phyloP scores from a whole-genome alignment of 2,797 vertebrate species.

The Enteromius argenteus region DNA sequence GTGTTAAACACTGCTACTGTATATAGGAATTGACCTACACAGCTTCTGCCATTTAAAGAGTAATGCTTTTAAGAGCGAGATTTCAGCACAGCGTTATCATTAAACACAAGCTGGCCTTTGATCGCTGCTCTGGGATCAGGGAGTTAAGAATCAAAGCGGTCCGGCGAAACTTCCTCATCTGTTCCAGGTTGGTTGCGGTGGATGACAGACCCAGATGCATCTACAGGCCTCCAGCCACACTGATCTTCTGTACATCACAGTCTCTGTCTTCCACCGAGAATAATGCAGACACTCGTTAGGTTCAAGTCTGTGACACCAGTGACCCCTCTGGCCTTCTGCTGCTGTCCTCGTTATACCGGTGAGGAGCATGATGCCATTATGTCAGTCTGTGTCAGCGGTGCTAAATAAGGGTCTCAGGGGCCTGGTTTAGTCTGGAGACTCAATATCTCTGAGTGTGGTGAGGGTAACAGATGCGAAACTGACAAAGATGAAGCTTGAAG shows the following conservation, averaged over 20 bases:
- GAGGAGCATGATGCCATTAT: neutral
- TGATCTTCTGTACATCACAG: slow-evolving; percentile 42
- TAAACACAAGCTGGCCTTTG: slow-evolving; percentile 20
- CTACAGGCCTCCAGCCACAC: slow-evolving; percentile 10
- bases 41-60: neutral
- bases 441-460: neutral
- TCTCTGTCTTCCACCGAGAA: neutral
- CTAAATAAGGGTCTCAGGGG: neutral
- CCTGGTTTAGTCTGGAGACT: slow-evolving; percentile 12
- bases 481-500: neutral
- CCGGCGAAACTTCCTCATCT: slow-evolving; percentile 22
- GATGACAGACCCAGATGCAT: slow-evolving; percentile 37
- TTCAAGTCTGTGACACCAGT: slow-evolving; percentile 16
- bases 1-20: neutral
- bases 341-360: neutral
- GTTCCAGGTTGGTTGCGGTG: neutral
- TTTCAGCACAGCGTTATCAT: slow-evolving; percentile 4
- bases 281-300: slow-evolving; percentile 44
- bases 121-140: slow-evolving; percentile 34
- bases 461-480: neutral
- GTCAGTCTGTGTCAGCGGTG: slow-evolving; percentile 32
- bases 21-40: neutral
- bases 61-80: neutral
- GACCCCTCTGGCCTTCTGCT: slow-evolving; percentile 23
- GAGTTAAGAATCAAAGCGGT: slow-evolving; percentile 37